A percentile compares a stretch with the other conserved stretches of the same genome.
Evolutionary conservation across 2,797 vertebrate species (phyloP).

Genomic region (Neosalanx taihuensis): DNA sequence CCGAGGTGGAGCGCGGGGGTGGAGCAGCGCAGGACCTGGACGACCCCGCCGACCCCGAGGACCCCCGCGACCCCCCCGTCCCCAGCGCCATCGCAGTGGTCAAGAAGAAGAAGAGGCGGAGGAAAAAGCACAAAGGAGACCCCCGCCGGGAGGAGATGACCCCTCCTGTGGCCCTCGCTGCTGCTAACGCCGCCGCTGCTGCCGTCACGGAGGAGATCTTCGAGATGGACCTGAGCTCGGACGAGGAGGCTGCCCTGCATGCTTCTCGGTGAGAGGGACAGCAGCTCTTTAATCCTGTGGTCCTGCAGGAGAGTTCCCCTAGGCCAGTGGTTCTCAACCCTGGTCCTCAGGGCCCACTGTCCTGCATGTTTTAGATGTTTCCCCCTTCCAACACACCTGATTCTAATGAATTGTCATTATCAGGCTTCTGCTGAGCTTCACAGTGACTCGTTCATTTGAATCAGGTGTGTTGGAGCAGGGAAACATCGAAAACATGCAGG

Average conservation of each 20-base stretch:
- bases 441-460: too few relatives aligned
- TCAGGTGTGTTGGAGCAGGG: too few relatives aligned
- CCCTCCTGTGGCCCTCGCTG: slow-evolving; percentile 54
- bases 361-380: too few relatives aligned
- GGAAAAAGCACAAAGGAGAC: slow-evolving; percentile 92
- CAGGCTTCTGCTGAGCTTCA: too few relatives aligned
- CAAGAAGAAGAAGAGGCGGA: slow-evolving; percentile 92
- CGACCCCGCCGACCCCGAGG: slow-evolving; percentile 70
- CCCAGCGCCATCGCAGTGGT: slow-evolving; percentile 71
- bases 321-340: too few relatives aligned
- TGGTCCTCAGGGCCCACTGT: too few relatives aligned
- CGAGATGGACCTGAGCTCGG: slow-evolving; percentile 91
- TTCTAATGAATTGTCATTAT: too few relatives aligned
- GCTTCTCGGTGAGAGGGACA: slow-evolving; percentile 54
- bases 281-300: too few relatives aligned
- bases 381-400: too few relatives aligned
- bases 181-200: slow-evolving; percentile 40
- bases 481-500: too few relatives aligned
- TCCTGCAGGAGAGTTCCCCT: too few relatives aligned
- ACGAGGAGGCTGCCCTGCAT: slow-evolving; percentile 78
- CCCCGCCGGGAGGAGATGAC: slow-evolving; percentile 86
- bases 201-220: slow-evolving; percentile 78
- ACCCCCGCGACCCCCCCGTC: slow-evolving; percentile 72
- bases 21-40: slow-evolving; percentile 60
- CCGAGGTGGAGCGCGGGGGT: slow-evolving; percentile 63